Conservation (phyloP, 2,113 vertebrate genomes). For the Pholis gunnellus region DNA sequence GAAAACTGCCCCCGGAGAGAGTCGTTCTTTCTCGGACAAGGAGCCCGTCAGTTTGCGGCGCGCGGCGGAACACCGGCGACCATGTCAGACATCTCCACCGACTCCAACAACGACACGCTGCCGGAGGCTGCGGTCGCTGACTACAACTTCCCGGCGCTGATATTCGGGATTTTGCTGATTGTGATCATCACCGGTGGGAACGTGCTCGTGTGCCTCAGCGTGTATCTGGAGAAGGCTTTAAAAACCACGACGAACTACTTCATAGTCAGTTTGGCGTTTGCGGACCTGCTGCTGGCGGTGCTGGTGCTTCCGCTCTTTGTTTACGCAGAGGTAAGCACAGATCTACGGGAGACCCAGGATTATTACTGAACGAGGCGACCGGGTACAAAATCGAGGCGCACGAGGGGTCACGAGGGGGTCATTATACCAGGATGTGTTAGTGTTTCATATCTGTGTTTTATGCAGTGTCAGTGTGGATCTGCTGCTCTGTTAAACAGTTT, state of each 20-base stretch:
- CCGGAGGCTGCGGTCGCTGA: constrained; percentile 10
- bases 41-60: constrained; percentile 39
- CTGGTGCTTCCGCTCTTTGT: constrained; percentile 94
- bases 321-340: constrained; percentile 80
- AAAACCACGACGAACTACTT: constrained; percentile 97
- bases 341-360: neutral
- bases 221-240: constrained; percentile 90
- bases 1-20: constrained; percentile 34
- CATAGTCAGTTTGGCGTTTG: constrained; percentile 92
- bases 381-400: neutral
- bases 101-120: constrained; percentile 59
- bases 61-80: constrained; percentile 33
- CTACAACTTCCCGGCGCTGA: constrained; percentile 84
- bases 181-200: constrained; percentile 88
- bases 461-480: neutral
- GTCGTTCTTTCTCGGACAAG: constrained; percentile 32
- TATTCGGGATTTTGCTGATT: constrained; percentile 90
- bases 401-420: neutral
- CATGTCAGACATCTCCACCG: constrained; percentile 71
- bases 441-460: neutral
- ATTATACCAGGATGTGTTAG: too few relatives aligned
- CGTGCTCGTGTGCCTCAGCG: constrained; percentile 91
- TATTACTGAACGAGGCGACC: neutral
- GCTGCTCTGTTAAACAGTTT: neutral
- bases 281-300: constrained; percentile 91